Evolutionary conservation across 2,888 invertebrate species (phyloP).

Genomic region (Luperina nickerlii): DNA sequence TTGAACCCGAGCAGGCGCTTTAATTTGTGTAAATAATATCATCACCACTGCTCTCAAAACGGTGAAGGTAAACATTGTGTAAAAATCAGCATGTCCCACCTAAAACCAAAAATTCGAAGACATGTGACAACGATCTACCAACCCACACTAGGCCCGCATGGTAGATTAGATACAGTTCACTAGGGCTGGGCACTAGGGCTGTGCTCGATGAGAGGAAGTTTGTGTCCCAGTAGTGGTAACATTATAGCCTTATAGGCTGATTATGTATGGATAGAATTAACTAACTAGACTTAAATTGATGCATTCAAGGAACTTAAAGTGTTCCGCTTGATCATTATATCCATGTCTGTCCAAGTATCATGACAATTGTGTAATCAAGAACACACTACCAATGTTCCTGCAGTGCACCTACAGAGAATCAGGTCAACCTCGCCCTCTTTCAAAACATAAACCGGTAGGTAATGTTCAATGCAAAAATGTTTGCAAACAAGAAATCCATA

Average conservation of each 20-base stretch:
- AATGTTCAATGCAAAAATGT: constrained; percentile 43
- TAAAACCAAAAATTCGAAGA: neutral
- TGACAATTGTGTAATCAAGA: constrained; percentile 11
- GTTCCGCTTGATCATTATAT: neutral
- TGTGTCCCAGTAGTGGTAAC: neutral
- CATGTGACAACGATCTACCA: neutral
- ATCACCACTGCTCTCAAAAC: neutral
- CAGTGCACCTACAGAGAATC: neutral
- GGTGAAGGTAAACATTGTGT: neutral
- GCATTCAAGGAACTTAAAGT: neutral
- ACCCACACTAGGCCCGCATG: too few relatives aligned
- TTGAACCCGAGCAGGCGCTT: neutral
- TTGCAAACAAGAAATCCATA: constrained; percentile 54
- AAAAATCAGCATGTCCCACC: too few relatives aligned
- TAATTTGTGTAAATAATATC: neutral
- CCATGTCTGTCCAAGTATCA: neutral
- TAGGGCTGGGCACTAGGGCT: too few relatives aligned
- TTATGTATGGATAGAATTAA: neutral
- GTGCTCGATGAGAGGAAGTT: neutral
- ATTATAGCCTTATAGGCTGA: neutral
- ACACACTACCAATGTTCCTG: constrained; percentile 1
- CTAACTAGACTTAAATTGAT: neutral
- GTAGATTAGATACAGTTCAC: neutral
- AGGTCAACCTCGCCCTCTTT: constrained; percentile 12
- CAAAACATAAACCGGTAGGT: constrained; percentile 45